Conservation (phyloP, 2,888 invertebrate genomes). For the Elegia similella region DNA sequence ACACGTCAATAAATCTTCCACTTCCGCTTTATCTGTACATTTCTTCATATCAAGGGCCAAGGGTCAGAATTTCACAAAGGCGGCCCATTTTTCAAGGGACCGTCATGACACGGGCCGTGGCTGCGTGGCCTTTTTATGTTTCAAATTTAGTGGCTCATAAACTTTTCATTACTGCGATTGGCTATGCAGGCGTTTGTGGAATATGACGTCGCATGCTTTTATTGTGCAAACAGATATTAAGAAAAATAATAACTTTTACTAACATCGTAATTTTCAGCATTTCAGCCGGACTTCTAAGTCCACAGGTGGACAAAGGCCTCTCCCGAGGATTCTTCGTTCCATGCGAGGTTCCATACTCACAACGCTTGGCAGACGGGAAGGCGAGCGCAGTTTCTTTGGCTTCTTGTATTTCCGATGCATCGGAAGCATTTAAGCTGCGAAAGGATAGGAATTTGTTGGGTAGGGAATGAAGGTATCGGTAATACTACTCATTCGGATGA, state of each 20-base stretch:
- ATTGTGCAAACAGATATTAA: neutral
- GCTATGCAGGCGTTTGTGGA: neutral
- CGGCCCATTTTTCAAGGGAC: neutral
- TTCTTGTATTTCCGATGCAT: too few species aligned
- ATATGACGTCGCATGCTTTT: neutral
- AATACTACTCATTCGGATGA: too few species aligned
- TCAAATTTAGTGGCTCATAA: slow-evolving; percentile 3
- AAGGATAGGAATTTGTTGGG: too few species aligned
- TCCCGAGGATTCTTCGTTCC: too few species aligned
- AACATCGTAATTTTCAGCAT: too few species aligned
- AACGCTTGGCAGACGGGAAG: too few species aligned
- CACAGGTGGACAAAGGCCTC: too few species aligned
- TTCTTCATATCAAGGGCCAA: neutral
- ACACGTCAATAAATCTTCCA: neutral
- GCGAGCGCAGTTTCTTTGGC: too few species aligned
- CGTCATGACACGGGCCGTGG: neutral
- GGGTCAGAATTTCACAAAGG: neutral
- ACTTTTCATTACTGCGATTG: neutral
- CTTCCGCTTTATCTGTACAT: neutral
- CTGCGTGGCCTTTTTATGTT: neutral
- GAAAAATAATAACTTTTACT: too few species aligned
- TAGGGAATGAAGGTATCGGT: too few species aligned
- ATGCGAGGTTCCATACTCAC: too few species aligned
- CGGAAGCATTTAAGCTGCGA: too few species aligned
- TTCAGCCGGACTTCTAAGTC: neutral